phyloP scores from a whole-genome alignment of 2,888 invertebrate species.

The Boloria selene region DNA sequence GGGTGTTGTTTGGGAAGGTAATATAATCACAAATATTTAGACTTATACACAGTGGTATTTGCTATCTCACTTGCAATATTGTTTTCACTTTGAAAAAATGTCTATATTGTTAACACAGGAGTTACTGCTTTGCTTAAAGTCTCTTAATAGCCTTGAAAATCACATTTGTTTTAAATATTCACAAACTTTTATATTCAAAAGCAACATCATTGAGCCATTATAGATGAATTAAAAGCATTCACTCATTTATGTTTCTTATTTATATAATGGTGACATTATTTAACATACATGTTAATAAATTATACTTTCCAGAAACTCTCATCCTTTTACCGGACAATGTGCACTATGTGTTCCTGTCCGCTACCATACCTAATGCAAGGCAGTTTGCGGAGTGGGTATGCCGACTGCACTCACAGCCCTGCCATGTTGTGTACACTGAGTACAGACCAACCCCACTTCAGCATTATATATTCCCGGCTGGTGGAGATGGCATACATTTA shows the following conservation, averaged over 20 bases:
- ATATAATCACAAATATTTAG: conserved; percentile 5
- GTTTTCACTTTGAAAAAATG: too few relatives aligned
- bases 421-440: conserved; percentile 99
- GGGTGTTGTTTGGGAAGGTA: conserved; percentile 98
- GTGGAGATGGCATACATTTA: conserved; percentile 97
- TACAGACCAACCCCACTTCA: conserved; percentile 98
- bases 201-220: too few relatives aligned
- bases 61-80: too few relatives aligned
- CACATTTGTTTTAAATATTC: too few relatives aligned
- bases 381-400: conserved; percentile 98
- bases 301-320: conserved; percentile 87
- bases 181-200: too few relatives aligned
- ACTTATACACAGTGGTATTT: background rate
- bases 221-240: too few relatives aligned
- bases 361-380: conserved; percentile 99
- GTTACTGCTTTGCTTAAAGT: too few relatives aligned
- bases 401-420: conserved; percentile 96
- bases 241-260: background rate
- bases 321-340: conserved; percentile 98
- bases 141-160: too few relatives aligned
- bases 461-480: conserved; percentile 98
- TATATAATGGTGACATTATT: background rate
- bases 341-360: conserved; percentile 98
- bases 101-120: too few relatives aligned
- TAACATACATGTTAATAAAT: background rate